Evolutionary conservation across 2,888 invertebrate species (phyloP).

Genomic region (Xanthorhoe spadicearia): DNA sequence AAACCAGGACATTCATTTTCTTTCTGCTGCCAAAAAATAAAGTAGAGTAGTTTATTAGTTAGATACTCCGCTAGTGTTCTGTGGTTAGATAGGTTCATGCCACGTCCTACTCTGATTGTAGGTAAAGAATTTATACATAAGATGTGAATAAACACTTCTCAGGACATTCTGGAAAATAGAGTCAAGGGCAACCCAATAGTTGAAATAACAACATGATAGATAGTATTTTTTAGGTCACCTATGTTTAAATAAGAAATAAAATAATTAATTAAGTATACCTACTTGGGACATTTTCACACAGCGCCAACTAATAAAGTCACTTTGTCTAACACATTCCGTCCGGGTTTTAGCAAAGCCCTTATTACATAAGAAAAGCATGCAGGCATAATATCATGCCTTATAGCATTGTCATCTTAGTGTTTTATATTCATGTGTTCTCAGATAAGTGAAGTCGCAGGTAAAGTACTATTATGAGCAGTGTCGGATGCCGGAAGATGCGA

Average conservation of each 20-base stretch:
- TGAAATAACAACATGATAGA: no score
- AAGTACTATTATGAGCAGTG: slow-evolving; percentile 41
- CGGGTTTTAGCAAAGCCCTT: background rate
- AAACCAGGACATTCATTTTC: background rate
- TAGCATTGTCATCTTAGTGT: no score
- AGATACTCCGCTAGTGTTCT: no score
- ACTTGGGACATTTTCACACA: no score
- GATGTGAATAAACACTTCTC: background rate
- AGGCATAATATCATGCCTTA: no score
- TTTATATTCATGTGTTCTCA: no score
- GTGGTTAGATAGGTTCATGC: no score
- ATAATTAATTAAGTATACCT: no score
- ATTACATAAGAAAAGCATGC: background rate
- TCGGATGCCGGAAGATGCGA: slow-evolving; percentile 69
- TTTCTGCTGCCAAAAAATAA: background rate
- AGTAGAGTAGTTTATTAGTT: background rate
- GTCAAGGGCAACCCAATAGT: no score
- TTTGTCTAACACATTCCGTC: background rate
- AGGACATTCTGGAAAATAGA: background rate
- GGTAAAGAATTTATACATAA: background rate
- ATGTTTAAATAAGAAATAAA: background rate
- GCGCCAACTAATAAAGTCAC: no score
- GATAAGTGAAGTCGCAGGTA: background rate
- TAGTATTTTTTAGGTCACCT: background rate
- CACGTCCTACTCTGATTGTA: background rate